Evolutionary conservation across 1,140 invertebrate genomes (phyloP), one percentile per base, ranked within the genome.

Genomic region (Drosophila tani): DNA sequence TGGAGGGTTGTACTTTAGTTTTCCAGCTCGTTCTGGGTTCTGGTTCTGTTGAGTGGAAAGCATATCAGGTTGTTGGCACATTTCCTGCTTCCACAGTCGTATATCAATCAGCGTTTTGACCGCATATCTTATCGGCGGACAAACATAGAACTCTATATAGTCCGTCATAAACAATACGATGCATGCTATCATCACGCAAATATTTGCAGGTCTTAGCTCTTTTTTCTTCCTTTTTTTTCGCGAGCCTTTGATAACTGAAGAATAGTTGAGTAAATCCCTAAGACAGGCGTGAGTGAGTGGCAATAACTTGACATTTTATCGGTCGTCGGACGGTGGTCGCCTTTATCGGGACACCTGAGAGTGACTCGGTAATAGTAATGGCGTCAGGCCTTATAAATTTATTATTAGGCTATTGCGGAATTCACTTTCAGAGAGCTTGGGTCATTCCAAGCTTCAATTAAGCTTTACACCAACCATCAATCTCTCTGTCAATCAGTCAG

Each of bases 161-260:
- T 29, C 19, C 17, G 14, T 27, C 56, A 65, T 76, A 63, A 76
- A 65, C 17, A 50, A 62, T 64, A 69, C 50, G 38, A 24, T 76
- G 14, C 46, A 41, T 76, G 65, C 49, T 53, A 76, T 83, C 71
- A 80, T 63, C n/a, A 59, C 60, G 46, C 43, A 86, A 87, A 86
- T 86, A 86, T 87, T 87, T 87, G 65, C 76, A 68, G 17, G 38
- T 49, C 66, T 27, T 45, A 57, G 40, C 41, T 59, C 6, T 27
- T 40, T 77, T 43, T 50, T 4, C 5, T 12, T 24, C 12, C 59
- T 50, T 12, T 19, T 3, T 46, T 43, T 46, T 40, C 12, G 32
- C 40, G 15, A 40, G 32, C 35, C 58, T 68, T 68, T 12, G 46
- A 43, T 58, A 73, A 73, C 69, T 24, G 46, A 29, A 43, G 53